phyloP scores from a whole-genome alignment of 1,140 invertebrate genomes.

The Drosophila teissieri region DNA sequence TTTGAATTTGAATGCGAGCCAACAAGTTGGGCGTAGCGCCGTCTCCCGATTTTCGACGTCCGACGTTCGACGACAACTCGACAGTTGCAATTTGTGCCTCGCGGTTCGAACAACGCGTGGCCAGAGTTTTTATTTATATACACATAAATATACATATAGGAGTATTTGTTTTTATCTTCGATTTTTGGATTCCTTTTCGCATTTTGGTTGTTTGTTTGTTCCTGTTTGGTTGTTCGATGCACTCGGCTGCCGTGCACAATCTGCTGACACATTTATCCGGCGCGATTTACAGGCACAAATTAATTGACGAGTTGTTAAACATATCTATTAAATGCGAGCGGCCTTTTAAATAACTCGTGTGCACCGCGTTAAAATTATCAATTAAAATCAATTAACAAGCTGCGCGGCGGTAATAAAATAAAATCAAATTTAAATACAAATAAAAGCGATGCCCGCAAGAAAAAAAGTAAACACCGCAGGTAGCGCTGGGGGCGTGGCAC shows the following conservation, averaged over 20 bases:
- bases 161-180: background rate
- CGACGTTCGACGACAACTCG: constrained; percentile 59
- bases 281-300: constrained; percentile 46
- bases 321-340: constrained; percentile 52
- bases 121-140: constrained; percentile 8
- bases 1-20: constrained; percentile 64
- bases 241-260: background rate
- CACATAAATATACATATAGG: background rate
- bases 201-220: background rate
- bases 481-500: constrained; percentile 8
- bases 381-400: constrained; percentile 72
- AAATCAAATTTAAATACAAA: constrained; percentile 39
- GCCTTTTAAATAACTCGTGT: constrained; percentile 33
- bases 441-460: constrained; percentile 60
- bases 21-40: constrained; percentile 42
- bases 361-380: constrained; percentile 59
- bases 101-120: constrained; percentile 59
- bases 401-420: constrained; percentile 18
- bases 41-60: constrained; percentile 43
- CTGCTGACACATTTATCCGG: constrained; percentile 10
- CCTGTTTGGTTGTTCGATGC: no score
- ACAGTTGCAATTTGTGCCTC: constrained; percentile 75
- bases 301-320: constrained; percentile 76
- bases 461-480: constrained; percentile 73
- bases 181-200: no score